A percentile compares a stretch with the other conserved stretches of the same genome.
phyloP scores from a whole-genome alignment of 2,888 invertebrate genomes.

The Erebia epiphron region DNA sequence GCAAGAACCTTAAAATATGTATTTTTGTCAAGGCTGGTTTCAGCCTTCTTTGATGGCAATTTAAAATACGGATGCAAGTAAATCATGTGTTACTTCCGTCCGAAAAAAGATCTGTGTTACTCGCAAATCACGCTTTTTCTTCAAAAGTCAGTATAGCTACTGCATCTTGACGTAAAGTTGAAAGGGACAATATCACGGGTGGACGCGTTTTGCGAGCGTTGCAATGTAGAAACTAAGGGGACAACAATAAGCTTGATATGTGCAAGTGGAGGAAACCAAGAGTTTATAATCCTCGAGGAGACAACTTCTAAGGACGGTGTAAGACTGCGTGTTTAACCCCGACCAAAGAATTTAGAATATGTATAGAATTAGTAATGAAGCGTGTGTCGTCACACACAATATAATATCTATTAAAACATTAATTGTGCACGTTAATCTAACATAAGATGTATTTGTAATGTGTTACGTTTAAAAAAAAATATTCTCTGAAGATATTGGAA shows the following conservation, averaged over 20 bases:
- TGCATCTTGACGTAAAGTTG: conserved; percentile 19
- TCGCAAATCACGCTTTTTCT: too few relatives aligned
- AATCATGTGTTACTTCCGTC: too few relatives aligned
- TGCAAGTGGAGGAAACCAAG: conserved; percentile 23
- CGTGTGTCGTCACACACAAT: neutral
- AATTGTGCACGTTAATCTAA: too few relatives aligned
- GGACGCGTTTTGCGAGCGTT: conserved; percentile 43
- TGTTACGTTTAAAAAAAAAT: too few relatives aligned
- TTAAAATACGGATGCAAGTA: too few relatives aligned
- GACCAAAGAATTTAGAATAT: neutral
- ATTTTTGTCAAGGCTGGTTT: too few relatives aligned
- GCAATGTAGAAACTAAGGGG: conserved; percentile 20
- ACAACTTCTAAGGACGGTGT: conserved; percentile 22
- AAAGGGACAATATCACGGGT: conserved; percentile 49
- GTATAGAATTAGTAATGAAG: neutral
- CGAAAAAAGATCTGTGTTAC: too few relatives aligned
- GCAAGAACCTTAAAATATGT: too few relatives aligned
- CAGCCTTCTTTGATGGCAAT: too few relatives aligned
- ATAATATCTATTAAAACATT: too few relatives aligned
- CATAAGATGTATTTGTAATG: too few relatives aligned
- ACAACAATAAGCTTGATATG: conserved; percentile 28
- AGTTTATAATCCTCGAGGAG: conserved; percentile 27
- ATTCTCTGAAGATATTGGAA: too few relatives aligned
- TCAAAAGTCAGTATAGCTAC: conserved; percentile 7
- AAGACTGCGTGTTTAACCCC: conserved; percentile 14